A percentile compares a stretch with the other conserved stretches of the same genome.
Evolutionary conservation across 2,797 vertebrate genomes (phyloP).

Genomic region (Sebastes miniatus): DNA sequence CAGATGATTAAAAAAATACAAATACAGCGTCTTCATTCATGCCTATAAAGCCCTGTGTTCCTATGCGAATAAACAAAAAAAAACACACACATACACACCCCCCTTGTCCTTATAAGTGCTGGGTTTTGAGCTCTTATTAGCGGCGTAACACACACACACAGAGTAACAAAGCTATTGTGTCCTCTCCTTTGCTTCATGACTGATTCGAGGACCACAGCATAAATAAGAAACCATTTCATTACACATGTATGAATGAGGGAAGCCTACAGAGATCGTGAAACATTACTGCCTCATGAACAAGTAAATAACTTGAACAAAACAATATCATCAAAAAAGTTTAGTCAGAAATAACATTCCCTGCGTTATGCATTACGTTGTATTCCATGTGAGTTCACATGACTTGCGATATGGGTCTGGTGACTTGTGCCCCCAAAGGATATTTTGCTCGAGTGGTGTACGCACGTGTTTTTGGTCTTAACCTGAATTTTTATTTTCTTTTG

Average conservation of each 20-base stretch:
- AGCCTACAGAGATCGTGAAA: slow-evolving; percentile 25
- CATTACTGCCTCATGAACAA: slow-evolving; percentile 29
- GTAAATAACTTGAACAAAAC: slow-evolving; percentile 9
- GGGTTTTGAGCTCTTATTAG: not conserved
- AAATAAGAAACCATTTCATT: slow-evolving; percentile 50
- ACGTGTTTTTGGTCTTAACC: slow-evolving; percentile 9
- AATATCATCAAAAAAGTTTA: slow-evolving; percentile 23
- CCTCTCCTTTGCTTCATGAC: not conserved
- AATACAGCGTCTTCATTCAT: slow-evolving; percentile 33
- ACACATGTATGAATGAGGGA: slow-evolving; percentile 41
- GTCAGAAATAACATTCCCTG: slow-evolving; percentile 31
- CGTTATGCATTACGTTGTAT: slow-evolving; percentile 32
- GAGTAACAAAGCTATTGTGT: not conserved
- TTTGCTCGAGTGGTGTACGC: slow-evolving; percentile 15
- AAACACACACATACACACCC: not conserved
- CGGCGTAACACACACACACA: not conserved
- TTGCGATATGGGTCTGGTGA: slow-evolving; percentile 29
- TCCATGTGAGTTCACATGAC: slow-evolving; percentile 60
- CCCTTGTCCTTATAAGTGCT: not conserved
- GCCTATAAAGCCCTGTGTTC: slow-evolving; percentile 34
- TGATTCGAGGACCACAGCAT: slow-evolving; percentile 12
- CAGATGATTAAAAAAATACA: slow-evolving; percentile 51
- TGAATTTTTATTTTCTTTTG: not conserved
- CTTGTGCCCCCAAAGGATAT: slow-evolving; percentile 13
- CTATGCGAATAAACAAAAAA: slow-evolving; percentile 17